Evolutionary conservation across 2,113 vertebrate species (phyloP).

Genomic region (Phyllopteryx taeniolatus): DNA sequence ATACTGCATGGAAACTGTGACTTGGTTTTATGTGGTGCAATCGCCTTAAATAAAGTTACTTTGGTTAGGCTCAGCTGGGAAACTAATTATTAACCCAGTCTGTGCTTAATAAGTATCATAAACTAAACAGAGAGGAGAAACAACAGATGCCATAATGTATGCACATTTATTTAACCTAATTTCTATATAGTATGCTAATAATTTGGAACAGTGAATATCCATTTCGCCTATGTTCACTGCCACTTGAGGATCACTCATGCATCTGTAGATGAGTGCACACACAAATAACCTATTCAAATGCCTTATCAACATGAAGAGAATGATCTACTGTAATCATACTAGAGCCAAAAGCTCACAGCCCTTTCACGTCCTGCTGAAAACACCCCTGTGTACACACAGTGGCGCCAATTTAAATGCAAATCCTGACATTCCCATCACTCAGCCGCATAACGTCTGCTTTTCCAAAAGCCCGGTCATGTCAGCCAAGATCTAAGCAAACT

Average conservation of each 20-base stretch:
- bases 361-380: constrained; percentile 56
- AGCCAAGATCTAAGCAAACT: constrained; percentile 54
- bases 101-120: background rate
- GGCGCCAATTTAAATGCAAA: constrained; percentile 77
- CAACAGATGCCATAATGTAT: background rate
- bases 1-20: too few species aligned
- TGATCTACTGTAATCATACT: constrained; percentile 55
- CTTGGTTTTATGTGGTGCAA: too few species aligned
- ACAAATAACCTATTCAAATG: constrained; percentile 45
- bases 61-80: background rate
- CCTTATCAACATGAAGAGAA: constrained; percentile 49
- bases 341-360: constrained; percentile 36
- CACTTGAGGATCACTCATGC: background rate
- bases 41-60: background rate
- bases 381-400: constrained; percentile 60
- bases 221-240: background rate
- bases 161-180: background rate
- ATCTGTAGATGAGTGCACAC: background rate
- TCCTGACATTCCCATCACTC: constrained; percentile 73
- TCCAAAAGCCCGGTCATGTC: constrained; percentile 33
- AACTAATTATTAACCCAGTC: background rate
- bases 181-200: background rate
- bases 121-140: background rate
- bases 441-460: constrained; percentile 33
- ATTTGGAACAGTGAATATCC: background rate